Conservation (phyloP, 2,888 invertebrate species). For the Melipona beecheii region DNA sequence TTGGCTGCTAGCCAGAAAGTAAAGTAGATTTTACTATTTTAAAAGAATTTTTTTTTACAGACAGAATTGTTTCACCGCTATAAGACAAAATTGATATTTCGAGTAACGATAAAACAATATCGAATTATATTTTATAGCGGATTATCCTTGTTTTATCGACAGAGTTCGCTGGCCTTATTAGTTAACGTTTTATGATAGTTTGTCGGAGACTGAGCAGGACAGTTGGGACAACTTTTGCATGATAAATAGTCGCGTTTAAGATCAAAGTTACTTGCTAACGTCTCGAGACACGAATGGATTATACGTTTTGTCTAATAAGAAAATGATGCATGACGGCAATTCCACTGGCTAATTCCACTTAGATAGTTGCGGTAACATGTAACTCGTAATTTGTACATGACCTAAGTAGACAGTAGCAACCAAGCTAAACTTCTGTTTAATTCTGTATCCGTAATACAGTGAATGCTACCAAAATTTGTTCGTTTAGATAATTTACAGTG, state of each 20-base stretch:
- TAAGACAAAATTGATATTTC: not conserved
- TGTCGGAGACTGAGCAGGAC: not conserved
- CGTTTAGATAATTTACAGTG: not conserved
- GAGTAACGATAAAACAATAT: not conserved
- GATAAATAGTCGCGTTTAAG: slow-evolving; percentile 12
- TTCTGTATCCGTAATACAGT: not conserved
- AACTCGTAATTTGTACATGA: slow-evolving; percentile 12
- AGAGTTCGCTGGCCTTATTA: not conserved
- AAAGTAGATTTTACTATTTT: not conserved
- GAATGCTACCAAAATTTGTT: not conserved
- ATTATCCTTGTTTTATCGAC: no score
- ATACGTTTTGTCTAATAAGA: slow-evolving; percentile 29
- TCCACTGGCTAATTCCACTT: slow-evolving; percentile 20
- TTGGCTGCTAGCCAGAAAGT: not conserved
- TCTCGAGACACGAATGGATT: slow-evolving; percentile 8
- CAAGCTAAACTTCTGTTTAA: not conserved
- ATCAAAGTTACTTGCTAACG: slow-evolving; percentile 13
- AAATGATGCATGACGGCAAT: slow-evolving; percentile 13
- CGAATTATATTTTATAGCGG: not conserved
- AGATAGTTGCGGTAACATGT: slow-evolving; percentile 23
- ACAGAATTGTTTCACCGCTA: not conserved
- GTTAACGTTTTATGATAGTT: not conserved
- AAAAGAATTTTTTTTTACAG: not conserved
- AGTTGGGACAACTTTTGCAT: not conserved
- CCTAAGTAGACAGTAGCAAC: not conserved